Percentiles rank a stretch among this genome's conserved stretches.
Evolutionary conservation across 1,140 invertebrate species (phyloP).

Genomic region (Mesaphorura yosii): DNA sequence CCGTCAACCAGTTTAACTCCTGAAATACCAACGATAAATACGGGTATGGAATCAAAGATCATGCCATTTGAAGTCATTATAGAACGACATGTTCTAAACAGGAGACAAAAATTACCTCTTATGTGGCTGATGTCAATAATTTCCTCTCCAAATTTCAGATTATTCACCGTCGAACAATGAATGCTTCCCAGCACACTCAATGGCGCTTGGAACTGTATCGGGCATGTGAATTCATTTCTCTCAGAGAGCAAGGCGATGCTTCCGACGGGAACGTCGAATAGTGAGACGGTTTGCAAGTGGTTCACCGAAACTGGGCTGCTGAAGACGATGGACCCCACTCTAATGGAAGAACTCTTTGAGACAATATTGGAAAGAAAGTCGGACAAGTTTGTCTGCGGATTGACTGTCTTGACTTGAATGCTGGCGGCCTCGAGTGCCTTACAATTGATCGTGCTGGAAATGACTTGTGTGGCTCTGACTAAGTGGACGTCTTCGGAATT

Average conservation of each 20-base stretch:
- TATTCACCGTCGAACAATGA: background rate
- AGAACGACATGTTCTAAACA: no score
- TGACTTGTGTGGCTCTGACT: background rate
- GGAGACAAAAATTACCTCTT: constrained; percentile 7
- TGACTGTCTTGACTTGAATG: background rate
- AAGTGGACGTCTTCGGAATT: background rate
- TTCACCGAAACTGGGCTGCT: background rate
- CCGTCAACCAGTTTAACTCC: constrained; percentile 3
- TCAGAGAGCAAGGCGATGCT: background rate
- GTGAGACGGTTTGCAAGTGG: background rate
- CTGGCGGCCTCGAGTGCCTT: no score
- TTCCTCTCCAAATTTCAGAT: constrained; percentile 1
- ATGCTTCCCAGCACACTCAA: background rate
- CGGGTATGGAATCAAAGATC: no score
- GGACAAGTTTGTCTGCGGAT: background rate
- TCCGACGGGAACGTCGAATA: background rate
- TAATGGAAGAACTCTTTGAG: background rate
- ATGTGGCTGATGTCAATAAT: constrained; percentile 2
- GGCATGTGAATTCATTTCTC: background rate
- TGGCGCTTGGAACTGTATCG: background rate
- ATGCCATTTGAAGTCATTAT: no score
- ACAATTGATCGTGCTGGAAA: background rate
- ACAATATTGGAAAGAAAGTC: constrained; percentile 6
- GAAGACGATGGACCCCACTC: background rate
- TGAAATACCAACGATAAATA: background rate